Percentiles rank a stretch among this genome's conserved stretches.
phyloP scores from a whole-genome alignment of 2,797 vertebrate species.

The Rhinophrynus dorsalis region DNA sequence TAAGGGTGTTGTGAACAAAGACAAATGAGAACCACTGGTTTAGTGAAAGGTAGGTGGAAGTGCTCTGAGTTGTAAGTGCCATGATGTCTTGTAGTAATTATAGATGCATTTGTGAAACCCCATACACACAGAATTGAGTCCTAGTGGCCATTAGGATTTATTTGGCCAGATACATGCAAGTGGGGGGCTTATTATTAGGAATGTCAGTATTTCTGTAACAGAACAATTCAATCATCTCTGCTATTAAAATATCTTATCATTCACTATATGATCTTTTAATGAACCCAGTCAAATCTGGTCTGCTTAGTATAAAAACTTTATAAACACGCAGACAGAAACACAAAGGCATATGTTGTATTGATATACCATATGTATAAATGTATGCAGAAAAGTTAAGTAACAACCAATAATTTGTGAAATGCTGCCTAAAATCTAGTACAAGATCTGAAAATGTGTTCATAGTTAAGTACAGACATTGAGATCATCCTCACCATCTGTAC shows the following conservation, averaged over 20 bases:
- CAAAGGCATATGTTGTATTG: slow-evolving; percentile 42
- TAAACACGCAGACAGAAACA: slow-evolving; percentile 24
- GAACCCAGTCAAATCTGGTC: slow-evolving; percentile 33
- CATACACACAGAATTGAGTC: too few species aligned
- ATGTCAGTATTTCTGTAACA: too few species aligned
- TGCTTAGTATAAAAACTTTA: neutral
- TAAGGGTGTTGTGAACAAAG: too few species aligned
- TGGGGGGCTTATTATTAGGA: too few species aligned
- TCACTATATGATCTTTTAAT: slow-evolving; percentile 4
- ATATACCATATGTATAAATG: slow-evolving; percentile 42
- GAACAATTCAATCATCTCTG: too few species aligned
- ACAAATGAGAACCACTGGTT: too few species aligned
- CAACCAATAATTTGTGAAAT: slow-evolving; percentile 28
- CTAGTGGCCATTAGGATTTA: too few species aligned
- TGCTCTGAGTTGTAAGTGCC: too few species aligned
- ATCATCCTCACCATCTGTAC: slow-evolving; percentile 51
- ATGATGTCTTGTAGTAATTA: too few species aligned
- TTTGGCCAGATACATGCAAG: too few species aligned
- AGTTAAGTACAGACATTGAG: slow-evolving; percentile 31
- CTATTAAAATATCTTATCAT: neutral
- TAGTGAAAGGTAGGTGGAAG: too few species aligned
- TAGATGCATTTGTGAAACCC: too few species aligned
- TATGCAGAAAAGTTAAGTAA: slow-evolving; percentile 30
- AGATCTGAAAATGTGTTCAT: neutral
- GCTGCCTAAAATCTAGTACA: slow-evolving; percentile 16